Evolutionary conservation across 2,113 vertebrate species (phyloP).

Genomic region (Lophochroa leadbeateri): DNA sequence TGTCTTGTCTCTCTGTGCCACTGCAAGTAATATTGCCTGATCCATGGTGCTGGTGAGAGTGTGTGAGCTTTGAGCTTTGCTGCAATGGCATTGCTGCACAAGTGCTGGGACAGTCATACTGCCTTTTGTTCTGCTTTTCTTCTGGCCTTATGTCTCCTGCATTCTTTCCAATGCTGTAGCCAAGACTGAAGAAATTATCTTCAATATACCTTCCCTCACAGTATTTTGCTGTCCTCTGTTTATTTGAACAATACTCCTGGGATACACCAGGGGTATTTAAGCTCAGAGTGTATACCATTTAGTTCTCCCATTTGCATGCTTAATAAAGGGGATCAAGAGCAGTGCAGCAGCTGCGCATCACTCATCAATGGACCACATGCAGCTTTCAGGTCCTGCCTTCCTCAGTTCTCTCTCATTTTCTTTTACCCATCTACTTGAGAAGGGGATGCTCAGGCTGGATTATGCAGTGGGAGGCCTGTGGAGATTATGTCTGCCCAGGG

Average conservation of each 20-base stretch:
- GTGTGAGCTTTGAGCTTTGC: neutral
- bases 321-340: neutral
- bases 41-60: neutral
- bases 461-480: neutral
- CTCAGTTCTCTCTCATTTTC: neutral
- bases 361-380: rapidly evolving
- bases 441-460: neutral
- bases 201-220: neutral
- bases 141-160: neutral
- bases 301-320: neutral
- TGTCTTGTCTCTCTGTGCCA: neutral
- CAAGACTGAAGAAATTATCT: neutral
- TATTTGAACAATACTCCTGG: neutral
- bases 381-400: neutral
- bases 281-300: neutral
- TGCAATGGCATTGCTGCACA: neutral
- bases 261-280: neutral
- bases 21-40: neutral
- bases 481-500: neutral
- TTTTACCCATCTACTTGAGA: neutral
- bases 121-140: neutral
- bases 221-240: neutral
- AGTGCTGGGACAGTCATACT: neutral
- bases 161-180: neutral
- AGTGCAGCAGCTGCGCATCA: neutral